Percentiles rank a stretch among this genome's conserved stretches.
Conservation (phyloP, 2,113 vertebrate genomes). For the Spermophilus dauricus region DNA sequence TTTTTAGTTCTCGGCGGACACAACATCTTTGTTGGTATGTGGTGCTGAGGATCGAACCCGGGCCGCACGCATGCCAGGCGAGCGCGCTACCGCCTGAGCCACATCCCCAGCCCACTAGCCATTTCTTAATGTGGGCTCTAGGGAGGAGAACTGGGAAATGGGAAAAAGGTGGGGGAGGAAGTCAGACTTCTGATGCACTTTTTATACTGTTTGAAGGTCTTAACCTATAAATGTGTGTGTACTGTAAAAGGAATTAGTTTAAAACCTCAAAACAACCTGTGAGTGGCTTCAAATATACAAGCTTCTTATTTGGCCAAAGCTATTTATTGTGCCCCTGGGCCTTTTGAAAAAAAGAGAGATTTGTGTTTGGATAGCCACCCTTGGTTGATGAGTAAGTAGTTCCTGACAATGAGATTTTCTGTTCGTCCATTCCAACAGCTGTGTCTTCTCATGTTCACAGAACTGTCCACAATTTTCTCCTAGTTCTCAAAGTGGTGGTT, state of each 20-base stretch:
- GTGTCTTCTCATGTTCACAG: not conserved
- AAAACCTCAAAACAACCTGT: not conserved
- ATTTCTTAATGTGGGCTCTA: not conserved
- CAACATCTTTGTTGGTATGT: too few relatives aligned
- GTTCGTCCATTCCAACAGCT: not conserved
- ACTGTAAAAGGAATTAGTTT: not conserved
- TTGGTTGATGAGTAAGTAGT: not conserved
- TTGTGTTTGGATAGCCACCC: not conserved
- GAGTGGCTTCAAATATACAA: slow-evolving; percentile 2
- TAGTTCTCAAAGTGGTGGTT: not conserved
- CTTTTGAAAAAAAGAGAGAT: not conserved
- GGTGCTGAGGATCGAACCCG: too few relatives aligned
- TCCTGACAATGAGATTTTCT: not conserved
- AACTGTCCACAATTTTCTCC: not conserved
- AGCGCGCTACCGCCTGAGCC: too few relatives aligned
- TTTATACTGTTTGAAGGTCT: not conserved
- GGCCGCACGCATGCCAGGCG: too few relatives aligned
- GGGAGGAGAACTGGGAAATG: not conserved
- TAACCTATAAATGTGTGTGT: not conserved
- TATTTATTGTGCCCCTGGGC: not conserved
- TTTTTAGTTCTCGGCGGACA: too few relatives aligned
- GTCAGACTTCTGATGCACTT: not conserved
- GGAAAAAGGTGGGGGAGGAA: not conserved
- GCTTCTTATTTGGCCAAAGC: not conserved
- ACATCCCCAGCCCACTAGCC: too few relatives aligned